Conservation (phyloP, 2,797 vertebrate genomes). For the Halcyon chelicuti region DNA sequence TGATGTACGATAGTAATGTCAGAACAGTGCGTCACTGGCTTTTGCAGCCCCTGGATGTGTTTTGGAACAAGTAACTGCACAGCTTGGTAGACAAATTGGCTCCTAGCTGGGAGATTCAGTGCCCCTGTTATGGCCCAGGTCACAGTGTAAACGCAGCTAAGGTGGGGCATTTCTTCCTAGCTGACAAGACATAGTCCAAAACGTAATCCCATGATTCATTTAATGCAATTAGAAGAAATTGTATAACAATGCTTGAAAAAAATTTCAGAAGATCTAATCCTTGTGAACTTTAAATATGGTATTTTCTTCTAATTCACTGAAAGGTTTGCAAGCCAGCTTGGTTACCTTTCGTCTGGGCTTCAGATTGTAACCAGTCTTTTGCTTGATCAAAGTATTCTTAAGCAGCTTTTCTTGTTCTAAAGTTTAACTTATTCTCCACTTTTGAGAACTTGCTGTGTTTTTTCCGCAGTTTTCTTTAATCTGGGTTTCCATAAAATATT, state of each 20-base stretch:
- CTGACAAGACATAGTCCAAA: background rate
- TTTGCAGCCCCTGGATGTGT: background rate
- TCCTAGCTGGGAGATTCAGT: background rate
- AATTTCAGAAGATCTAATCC: background rate
- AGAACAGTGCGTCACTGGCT: background rate
- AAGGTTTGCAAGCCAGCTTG: background rate
- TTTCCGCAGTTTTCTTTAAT: background rate
- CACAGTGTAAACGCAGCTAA: background rate
- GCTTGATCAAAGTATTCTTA: background rate
- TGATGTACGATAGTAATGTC: background rate
- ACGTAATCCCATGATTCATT: background rate
- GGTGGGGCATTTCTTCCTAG: background rate
- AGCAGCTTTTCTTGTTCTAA: background rate
- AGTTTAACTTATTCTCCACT: background rate
- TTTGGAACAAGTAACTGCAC: background rate
- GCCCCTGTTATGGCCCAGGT: background rate
- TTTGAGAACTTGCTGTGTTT: background rate
- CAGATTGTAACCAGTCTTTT: background rate
- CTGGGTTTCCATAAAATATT: constrained; percentile 1
- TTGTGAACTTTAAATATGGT: background rate
- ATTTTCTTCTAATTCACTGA: background rate
- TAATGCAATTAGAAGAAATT: background rate
- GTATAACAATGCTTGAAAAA: background rate
- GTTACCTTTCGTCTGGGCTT: background rate
- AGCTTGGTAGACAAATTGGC: background rate